Evolutionary conservation across 92 coral and sea anemone species (phyloP), one percentile per base, ranked within the genome.

Genomic region (Nematostella vectensis): DNA sequence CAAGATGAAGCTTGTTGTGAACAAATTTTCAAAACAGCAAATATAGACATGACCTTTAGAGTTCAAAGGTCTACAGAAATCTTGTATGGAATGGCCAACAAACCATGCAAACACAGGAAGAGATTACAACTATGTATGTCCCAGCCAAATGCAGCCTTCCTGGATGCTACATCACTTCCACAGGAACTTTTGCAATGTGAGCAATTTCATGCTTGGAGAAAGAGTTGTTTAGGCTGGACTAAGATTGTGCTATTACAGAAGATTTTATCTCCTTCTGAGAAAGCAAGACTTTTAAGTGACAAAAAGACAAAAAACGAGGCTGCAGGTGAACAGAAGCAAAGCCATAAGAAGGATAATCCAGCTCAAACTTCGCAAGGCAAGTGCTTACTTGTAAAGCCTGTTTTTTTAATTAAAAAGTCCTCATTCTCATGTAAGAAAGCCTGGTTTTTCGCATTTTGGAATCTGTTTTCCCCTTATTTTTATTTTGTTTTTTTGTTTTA

Each of bases 111-210:
- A n/a, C n/a, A n/a, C n/a, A n/a, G n/a, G n/a, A n/a, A n/a, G n/a
- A 50, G 17, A 6, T 45, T 45, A 8, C 24, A 20, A 0, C 12
- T 26, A 59, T 62, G 25, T 31, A 10, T 48, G 0, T 31, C 26
- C 19, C 88, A 93, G 55, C 83, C 82, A 16, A 80, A 82, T n/a
- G 55, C 83, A 43, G 81, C 87, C 23, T 82, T 86, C 72, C 80
- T 87, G 25, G 67, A 79, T 50, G 62, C 68, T 48, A 38, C 69
- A 0, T 73, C 89, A 6, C 29, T 93, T 33, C 63, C 83, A 0
- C 49, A 50, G 13, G 26, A 21, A 3, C 23, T 54, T 31, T 44
- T 61, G 29, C 42, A 57, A 25, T 65, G 58, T 37, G 63, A 70
- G 47, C 55, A 54, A 22, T 2, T 31, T 20, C 72, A 78, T 22